A percentile compares a stretch with the other conserved stretches of the same genome.
These are phyloP conservation scores for Drosophila paracracens DNA, from an alignment of 2,888 invertebrate genomes.

Conservation along the genomic window DNA sequence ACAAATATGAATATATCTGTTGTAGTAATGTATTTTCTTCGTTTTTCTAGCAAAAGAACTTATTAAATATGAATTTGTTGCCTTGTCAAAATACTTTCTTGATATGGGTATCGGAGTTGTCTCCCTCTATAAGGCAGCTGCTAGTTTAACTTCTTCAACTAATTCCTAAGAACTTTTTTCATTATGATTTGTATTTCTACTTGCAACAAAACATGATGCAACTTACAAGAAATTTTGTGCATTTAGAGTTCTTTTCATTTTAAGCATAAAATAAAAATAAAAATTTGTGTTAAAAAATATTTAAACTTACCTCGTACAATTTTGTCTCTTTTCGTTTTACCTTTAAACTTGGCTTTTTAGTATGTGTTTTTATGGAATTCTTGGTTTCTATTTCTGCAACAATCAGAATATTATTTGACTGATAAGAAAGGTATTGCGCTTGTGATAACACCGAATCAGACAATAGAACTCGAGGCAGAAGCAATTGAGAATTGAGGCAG, in stretches of 20 bases:
- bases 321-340: slow-evolving; percentile 15
- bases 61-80: not conserved
- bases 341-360: slow-evolving; percentile 27
- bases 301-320: slow-evolving; percentile 36
- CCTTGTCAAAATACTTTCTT: not conserved
- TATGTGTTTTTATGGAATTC: slow-evolving; percentile 31
- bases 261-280: not conserved
- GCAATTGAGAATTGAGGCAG: slow-evolving; percentile 3
- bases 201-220: not conserved
- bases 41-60: not conserved
- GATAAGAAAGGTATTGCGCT: slow-evolving; percentile 53
- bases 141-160: not conserved
- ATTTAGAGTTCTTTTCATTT: not conserved
- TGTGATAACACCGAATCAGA: slow-evolving; percentile 33
- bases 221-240: not conserved
- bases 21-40: not conserved
- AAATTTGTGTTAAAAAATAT: not conserved
- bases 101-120: not conserved
- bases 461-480: slow-evolving; percentile 14
- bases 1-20: not conserved
- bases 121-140: no score
- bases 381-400: slow-evolving; percentile 42
- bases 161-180: not conserved
- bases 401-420: slow-evolving; percentile 53
- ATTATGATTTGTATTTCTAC: not conserved